phyloP scores from a whole-genome alignment of 2,113 vertebrate genomes.

The Amblyornis subalaris region DNA sequence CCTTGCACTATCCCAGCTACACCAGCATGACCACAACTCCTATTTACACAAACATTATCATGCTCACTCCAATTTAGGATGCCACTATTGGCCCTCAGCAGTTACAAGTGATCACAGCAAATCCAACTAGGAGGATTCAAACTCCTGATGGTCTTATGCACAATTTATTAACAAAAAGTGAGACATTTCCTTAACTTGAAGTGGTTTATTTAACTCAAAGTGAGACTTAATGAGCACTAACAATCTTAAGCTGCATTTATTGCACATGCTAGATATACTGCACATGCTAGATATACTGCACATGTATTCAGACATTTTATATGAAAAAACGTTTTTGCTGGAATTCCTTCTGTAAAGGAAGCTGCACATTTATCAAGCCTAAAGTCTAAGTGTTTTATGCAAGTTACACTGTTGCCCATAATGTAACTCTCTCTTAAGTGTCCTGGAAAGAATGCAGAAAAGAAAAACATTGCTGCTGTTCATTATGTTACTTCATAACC shows the following conservation, averaged over 20 bases:
- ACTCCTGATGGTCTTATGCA: background rate
- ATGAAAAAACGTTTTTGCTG: background rate
- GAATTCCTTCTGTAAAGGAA: background rate
- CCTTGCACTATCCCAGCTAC: background rate
- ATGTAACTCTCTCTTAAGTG: background rate
- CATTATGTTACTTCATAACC: background rate
- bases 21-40: background rate
- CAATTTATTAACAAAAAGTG: background rate
- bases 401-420: background rate
- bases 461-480: background rate
- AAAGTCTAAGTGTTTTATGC: background rate
- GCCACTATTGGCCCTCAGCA: background rate
- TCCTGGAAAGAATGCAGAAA: background rate
- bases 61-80: background rate
- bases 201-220: background rate
- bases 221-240: background rate
- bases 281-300: background rate
- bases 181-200: background rate
- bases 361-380: background rate
- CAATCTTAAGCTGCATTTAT: background rate
- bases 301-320: background rate
- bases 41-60: background rate
- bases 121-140: background rate
- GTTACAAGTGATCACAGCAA: background rate
- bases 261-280: background rate